Conservation (phyloP, 1,140 invertebrate genomes). For the Drosophila jambulina region DNA sequence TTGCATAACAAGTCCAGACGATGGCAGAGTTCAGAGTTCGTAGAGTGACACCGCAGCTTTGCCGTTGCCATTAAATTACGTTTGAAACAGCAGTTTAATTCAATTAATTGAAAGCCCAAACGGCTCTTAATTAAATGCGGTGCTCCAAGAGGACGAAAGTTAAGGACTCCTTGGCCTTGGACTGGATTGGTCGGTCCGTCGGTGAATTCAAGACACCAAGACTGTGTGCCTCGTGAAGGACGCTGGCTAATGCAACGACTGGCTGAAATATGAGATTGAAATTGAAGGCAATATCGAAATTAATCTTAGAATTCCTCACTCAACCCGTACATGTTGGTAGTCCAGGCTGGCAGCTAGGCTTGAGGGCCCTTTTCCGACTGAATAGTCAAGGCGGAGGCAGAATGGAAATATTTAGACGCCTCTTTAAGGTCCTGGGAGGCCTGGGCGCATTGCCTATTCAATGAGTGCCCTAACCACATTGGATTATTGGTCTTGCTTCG, state of each 20-base stretch:
- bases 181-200: neutral
- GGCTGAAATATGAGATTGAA: constrained; percentile 11
- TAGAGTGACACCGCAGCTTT: neutral
- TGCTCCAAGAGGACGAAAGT: constrained; percentile 1
- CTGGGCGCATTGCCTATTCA: constrained; percentile 5
- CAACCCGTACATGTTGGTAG: neutral
- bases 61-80: constrained; percentile 2
- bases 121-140: constrained; percentile 21
- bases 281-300: constrained; percentile 15
- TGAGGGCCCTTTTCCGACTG: neutral
- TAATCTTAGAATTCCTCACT: neutral
- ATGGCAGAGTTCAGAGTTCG: neutral
- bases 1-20: constrained; percentile 6
- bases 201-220: neutral
- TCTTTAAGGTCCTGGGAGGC: constrained; percentile 55
- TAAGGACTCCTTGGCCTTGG: neutral
- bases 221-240: neutral
- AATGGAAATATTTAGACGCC: constrained; percentile 3
- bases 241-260: constrained; percentile 7
- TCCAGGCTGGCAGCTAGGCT: neutral
- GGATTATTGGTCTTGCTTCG: constrained; percentile 62
- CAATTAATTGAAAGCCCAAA: constrained; percentile 37
- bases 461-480: constrained; percentile 51
- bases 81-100: constrained; percentile 24
- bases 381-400: constrained; percentile 3